Evolutionary conservation across 2,888 invertebrate species (phyloP).

Genomic region (Dendrolimus pini): DNA sequence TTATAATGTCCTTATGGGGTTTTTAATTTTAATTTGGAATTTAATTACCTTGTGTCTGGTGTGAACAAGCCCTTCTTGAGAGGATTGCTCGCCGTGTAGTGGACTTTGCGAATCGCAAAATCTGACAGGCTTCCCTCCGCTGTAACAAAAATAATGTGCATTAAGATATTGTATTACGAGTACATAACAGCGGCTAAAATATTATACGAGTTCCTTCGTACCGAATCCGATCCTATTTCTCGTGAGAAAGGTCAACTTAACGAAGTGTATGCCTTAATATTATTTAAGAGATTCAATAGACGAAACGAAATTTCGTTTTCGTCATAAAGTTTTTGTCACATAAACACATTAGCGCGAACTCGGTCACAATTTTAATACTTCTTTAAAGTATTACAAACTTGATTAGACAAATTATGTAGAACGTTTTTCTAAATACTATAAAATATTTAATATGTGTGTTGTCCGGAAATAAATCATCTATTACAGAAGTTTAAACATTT

Average conservation of each 20-base stretch:
- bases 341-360: too few species aligned
- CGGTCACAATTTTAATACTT: too few species aligned
- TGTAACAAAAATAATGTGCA: constrained; percentile 71
- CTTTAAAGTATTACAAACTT: too few species aligned
- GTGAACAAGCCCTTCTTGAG: constrained; percentile 86
- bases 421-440: too few species aligned
- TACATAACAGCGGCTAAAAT: background rate
- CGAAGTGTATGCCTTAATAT: background rate
- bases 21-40: too few species aligned
- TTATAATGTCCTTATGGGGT: too few species aligned
- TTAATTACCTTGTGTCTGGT: constrained; percentile 77
- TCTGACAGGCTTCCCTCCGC: constrained; percentile 94
- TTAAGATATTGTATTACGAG: constrained; percentile 9
- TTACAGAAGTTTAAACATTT: too few species aligned
- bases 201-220: background rate
- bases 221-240: background rate
- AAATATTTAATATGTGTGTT: too few species aligned
- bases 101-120: constrained; percentile 87
- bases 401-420: too few species aligned
- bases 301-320: background rate
- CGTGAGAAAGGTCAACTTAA: background rate
- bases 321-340: background rate
- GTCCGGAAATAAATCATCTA: too few species aligned
- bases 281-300: background rate
- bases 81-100: constrained; percentile 83